Evolutionary conservation across 2,888 invertebrate species (phyloP).

Genomic region (Cosmia pyralina): DNA sequence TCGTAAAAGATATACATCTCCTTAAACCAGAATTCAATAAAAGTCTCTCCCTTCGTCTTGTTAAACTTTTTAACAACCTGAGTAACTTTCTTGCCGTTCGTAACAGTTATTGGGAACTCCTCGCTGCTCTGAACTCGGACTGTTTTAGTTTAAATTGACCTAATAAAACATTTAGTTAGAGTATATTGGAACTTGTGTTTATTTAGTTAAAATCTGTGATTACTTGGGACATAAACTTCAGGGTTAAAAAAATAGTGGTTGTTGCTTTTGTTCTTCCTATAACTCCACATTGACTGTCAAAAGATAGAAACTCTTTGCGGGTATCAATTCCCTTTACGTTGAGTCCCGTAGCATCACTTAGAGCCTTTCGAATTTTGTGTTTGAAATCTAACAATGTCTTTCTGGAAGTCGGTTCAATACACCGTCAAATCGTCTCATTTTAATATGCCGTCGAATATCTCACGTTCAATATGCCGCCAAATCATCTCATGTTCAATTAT

Average conservation of each 20-base stretch:
- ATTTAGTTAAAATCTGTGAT: background rate
- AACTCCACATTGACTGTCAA: background rate
- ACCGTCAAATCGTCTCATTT: no score
- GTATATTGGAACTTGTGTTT: background rate
- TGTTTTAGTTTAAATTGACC: slow-evolving; percentile 37
- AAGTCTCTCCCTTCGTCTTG: slow-evolving; percentile 10
- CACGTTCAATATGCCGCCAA: no score
- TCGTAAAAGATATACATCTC: background rate
- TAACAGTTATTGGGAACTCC: slow-evolving; percentile 40
- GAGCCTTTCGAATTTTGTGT: no score
- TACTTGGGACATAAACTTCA: background rate
- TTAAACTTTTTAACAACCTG: slow-evolving; percentile 56
- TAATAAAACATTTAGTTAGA: slow-evolving; percentile 27
- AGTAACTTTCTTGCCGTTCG: slow-evolving; percentile 42
- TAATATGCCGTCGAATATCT: no score
- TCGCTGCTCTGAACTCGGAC: slow-evolving; percentile 16
- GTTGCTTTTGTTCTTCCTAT: background rate
- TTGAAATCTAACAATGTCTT: no score
- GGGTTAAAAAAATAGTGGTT: background rate
- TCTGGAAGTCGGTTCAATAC: no score
- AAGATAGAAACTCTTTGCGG: background rate
- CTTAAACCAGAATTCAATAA: slow-evolving; percentile 42
- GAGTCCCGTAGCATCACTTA: no score
- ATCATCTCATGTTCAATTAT: no score
- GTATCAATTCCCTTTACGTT: background rate